phyloP scores from a whole-genome alignment of 1,140 invertebrate genomes.

The Drosophila nannoptera region DNA sequence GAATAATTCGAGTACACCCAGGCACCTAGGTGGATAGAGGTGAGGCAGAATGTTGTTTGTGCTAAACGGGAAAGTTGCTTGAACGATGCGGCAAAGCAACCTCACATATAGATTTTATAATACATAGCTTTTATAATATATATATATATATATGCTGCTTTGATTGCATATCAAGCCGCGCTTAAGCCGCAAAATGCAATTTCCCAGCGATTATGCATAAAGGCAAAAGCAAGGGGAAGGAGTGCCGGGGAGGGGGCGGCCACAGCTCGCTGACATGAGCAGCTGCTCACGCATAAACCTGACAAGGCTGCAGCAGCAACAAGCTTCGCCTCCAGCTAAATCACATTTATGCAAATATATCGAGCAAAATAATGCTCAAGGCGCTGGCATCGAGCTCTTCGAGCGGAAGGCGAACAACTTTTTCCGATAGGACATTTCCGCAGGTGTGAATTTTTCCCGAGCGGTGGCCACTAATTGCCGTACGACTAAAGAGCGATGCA shows the following conservation, averaged over 20 bases:
- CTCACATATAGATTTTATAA: background rate
- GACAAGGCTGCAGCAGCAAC: constrained; percentile 48
- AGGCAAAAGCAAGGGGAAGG: background rate
- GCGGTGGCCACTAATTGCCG: constrained; percentile 29
- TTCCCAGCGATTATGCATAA: constrained; percentile 37
- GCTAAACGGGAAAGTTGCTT: no score
- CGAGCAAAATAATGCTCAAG: background rate
- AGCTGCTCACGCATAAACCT: constrained; percentile 54
- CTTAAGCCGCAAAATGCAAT: constrained; percentile 62
- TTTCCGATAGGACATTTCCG: constrained; percentile 25
- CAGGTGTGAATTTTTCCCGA: constrained; percentile 41
- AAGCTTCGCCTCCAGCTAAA: constrained; percentile 38
- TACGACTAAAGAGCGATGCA: constrained; percentile 31
- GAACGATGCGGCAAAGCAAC: background rate
- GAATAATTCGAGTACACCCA: no score
- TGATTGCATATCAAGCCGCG: constrained; percentile 22
- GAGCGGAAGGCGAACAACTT: constrained; percentile 36
- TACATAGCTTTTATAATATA: background rate
- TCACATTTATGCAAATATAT: constrained; percentile 44
- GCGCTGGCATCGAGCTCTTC: constrained; percentile 20
- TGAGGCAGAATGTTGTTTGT: no score
- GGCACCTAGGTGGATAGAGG: no score
- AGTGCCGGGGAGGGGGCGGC: constrained; percentile 5
- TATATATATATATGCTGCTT: constrained; percentile 6
- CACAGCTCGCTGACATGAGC: constrained; percentile 47